These are phyloP conservation scores for Drosophila anomalata DNA, from an alignment of 2,888 invertebrate species.

Conservation along the genomic window DNA sequence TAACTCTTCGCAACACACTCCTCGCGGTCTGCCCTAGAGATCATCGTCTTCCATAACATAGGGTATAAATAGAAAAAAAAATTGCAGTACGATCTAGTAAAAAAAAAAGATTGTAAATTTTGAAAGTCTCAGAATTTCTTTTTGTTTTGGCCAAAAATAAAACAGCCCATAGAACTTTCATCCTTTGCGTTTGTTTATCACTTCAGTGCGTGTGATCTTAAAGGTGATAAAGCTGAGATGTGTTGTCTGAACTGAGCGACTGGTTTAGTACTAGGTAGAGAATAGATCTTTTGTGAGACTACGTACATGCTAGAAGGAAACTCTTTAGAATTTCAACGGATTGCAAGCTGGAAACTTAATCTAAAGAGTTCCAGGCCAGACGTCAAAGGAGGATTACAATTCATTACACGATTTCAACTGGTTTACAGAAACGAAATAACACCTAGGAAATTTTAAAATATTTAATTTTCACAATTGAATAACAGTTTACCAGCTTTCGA, in stretches of 20 bases:
- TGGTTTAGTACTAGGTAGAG: conserved; percentile 5
- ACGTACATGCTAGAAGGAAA: conserved; percentile 12
- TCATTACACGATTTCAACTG: neutral
- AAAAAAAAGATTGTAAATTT: conserved; percentile 26
- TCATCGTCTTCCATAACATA: conserved; percentile 37
- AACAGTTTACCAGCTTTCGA: neutral
- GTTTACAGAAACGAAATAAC: neutral
- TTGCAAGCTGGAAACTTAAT: conserved; percentile 16
- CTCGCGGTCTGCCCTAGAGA: conserved; percentile 22
- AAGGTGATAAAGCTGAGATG: conserved; percentile 49
- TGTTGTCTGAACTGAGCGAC: conserved; percentile 23
- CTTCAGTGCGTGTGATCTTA: conserved; percentile 22
- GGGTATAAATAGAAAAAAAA: conserved; percentile 37
- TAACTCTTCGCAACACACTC: conserved; percentile 33
- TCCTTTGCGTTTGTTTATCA: conserved; percentile 29
- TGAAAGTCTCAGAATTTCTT: conserved; percentile 47
- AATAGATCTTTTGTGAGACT: conserved; percentile 13
- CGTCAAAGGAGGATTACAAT: neutral
- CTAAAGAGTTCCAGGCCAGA: conserved; percentile 21
- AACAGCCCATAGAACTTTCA: conserved; percentile 40
- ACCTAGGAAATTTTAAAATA: neutral
- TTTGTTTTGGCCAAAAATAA: conserved; percentile 39
- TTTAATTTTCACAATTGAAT: neutral
- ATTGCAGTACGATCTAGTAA: conserved; percentile 16
- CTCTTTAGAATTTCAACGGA: conserved; percentile 17